A percentile compares a stretch with the other conserved stretches of the same genome.
phyloP scores from a whole-genome alignment of 2,888 invertebrate genomes.

The Sinhomidia bicolor region DNA sequence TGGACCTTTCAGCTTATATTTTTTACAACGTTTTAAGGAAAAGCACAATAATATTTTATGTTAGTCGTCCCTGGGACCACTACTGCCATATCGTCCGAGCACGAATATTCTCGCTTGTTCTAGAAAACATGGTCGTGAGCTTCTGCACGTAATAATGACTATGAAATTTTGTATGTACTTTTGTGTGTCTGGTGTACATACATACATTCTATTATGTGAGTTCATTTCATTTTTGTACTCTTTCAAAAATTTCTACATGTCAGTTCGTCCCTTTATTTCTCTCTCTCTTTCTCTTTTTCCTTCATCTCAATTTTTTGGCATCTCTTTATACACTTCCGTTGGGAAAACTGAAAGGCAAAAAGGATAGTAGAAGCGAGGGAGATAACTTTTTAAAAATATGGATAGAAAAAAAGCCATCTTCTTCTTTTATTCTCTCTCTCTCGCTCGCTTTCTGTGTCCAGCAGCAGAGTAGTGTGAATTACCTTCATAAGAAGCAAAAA shows the following conservation, averaged over 20 bases:
- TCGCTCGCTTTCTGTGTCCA: no score
- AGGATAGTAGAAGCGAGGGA: not conserved
- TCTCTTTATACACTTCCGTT: not conserved
- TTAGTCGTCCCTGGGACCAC: not conserved
- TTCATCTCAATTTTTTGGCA: conserved; percentile 19
- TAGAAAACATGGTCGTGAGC: not conserved
- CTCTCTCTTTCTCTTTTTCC: not conserved
- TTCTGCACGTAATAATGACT: conserved; percentile 22
- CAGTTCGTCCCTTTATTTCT: no score
- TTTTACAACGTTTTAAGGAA: not conserved
- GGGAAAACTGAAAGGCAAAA: not conserved
- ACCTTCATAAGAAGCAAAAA: not conserved
- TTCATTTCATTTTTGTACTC: not conserved
- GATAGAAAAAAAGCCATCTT: not conserved
- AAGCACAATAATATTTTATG: not conserved
- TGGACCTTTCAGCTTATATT: not conserved
- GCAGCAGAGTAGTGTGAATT: conserved; percentile 5
- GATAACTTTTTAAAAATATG: not conserved
- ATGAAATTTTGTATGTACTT: not conserved
- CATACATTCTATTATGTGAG: no score
- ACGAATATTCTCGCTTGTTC: conserved; percentile 5
- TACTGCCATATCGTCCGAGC: not conserved
- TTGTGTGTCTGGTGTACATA: not conserved
- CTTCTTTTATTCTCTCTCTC: not conserved
- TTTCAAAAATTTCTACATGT: conserved; percentile 14